Conservation (phyloP, 2,797 vertebrate species). For the Pipistrellus kuhlii region DNA sequence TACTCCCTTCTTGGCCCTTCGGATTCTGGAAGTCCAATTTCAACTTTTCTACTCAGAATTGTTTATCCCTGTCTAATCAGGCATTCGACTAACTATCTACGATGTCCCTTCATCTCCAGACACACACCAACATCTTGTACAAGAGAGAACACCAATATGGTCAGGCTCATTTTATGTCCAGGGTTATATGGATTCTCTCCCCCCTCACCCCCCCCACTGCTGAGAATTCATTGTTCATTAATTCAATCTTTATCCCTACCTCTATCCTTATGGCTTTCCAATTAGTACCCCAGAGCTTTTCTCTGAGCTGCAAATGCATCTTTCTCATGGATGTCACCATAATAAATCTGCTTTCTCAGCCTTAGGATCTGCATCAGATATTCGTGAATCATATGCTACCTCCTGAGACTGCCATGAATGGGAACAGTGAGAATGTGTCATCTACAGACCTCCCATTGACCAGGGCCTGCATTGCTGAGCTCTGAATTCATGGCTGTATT, state of each 20-base stretch:
- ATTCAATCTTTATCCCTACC: not conserved
- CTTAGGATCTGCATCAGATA: too few relatives aligned
- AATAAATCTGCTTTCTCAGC: too few relatives aligned
- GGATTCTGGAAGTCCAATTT: not conserved
- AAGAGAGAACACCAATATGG: not conserved
- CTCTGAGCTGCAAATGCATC: too few relatives aligned
- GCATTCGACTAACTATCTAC: not conserved
- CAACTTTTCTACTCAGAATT: not conserved
- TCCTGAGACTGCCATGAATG: too few relatives aligned
- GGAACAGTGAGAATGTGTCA: too few relatives aligned
- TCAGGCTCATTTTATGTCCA: constrained; percentile 3
- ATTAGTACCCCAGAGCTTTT: too few relatives aligned
- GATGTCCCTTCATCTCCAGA: not conserved
- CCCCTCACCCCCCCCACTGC: not conserved
- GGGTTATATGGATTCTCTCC: too few relatives aligned
- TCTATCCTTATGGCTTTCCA: too few relatives aligned
- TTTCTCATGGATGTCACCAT: too few relatives aligned
- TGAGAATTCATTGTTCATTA: not conserved
- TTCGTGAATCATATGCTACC: too few relatives aligned
- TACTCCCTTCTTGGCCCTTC: too few relatives aligned
- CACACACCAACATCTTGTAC: not conserved
- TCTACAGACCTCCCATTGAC: too few relatives aligned
- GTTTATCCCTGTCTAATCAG: not conserved
- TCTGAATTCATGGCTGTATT: not conserved
- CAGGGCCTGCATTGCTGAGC: not conserved